These are phyloP conservation scores for Scaptomyza reducta DNA, from an alignment of 2,888 invertebrate genomes.

Conservation along the genomic window DNA sequence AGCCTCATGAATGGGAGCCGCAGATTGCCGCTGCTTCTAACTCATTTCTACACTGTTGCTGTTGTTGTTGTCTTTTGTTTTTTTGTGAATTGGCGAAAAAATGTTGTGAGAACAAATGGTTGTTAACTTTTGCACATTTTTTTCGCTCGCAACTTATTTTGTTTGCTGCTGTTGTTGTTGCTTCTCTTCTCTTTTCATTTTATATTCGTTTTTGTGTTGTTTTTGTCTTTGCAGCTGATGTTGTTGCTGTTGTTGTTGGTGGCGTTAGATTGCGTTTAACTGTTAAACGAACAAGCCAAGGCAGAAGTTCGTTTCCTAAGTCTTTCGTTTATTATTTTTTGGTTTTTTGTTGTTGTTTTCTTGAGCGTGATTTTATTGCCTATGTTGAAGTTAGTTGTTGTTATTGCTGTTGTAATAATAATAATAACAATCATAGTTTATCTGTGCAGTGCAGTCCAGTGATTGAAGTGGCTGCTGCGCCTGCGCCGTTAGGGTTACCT, in stretches of 20 bases:
- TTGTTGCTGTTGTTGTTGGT: conserved; percentile 30
- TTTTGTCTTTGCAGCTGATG: conserved; percentile 52
- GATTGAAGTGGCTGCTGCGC: conserved; percentile 56
- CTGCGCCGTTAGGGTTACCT: conserved; percentile 57
- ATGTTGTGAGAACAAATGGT: conserved; percentile 80
- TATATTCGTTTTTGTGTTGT: conserved; percentile 44
- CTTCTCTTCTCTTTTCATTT: conserved; percentile 12
- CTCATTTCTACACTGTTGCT: conserved; percentile 57
- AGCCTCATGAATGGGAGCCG: conserved; percentile 75
- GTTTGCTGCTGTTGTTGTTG: conserved; percentile 13
- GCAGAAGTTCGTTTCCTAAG: conserved; percentile 54
- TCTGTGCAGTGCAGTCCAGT: conserved; percentile 39
- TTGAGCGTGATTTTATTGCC: conserved; percentile 50
- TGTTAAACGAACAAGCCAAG: conserved; percentile 45
- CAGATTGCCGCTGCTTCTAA: conserved; percentile 68
- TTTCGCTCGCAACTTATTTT: conserved; percentile 42
- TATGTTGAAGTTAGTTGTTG: conserved; percentile 10
- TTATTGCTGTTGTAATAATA: conserved; percentile 30
- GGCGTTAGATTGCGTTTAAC: conserved; percentile 68
- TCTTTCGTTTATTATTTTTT: conserved; percentile 37
- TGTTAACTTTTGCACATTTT: conserved; percentile 76
- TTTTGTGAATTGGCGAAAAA: conserved; percentile 79
- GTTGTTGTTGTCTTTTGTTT: conserved; percentile 36
- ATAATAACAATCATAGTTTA: conserved; percentile 67
- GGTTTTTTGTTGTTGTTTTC: conserved; percentile 6